Evolutionary conservation across 1,140 invertebrate genomes (phyloP), one percentile per base, ranked within the genome.

Genomic region (Zaprionus tsacasi): DNA sequence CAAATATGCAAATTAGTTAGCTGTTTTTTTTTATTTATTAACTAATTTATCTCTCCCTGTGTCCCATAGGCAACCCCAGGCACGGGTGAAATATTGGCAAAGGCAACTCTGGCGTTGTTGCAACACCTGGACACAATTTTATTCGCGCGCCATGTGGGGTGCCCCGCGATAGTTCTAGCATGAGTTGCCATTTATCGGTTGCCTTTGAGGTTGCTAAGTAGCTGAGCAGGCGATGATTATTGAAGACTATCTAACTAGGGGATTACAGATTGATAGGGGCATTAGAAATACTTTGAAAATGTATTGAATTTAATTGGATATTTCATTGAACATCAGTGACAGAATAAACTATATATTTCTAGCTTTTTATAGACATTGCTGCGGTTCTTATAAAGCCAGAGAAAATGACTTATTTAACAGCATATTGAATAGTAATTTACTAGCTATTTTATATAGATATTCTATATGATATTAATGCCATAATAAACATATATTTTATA

Each of bases 1-100:
- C 83, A 81, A 89, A 89, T 89, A 89, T 89, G 85, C 86, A 89
- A 89, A 89, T 89, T 90, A 89, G 85, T 81, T 81, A 58, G 78
- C 61, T 54, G 30, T 80, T 59, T 79, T 50, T 60, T 57, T 60
- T 88, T 89, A 85, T 89, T 89, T 89, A 90, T 90, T 88, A 88
- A 88, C 85, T 89, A 89, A 89, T 89, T 89, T 89, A 89, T 89
- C 85, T 89, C 71, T 89, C 71, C 33, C 38, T 15, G 61, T 15
- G 56, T 83, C 80, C 74, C 85, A 81, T 76, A 83, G 80, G 77
- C 83, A 80, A 58, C 63, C 72, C 79, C 76, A 45, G 45, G 69
- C 63, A 79, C 80, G 85, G 85, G 83, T 88, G 83, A 88, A 78
- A 70, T 88, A 90, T 89, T 79, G 83, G 85, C 85, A 64, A 85